These are phyloP conservation scores for Nylanderia fulva DNA, from an alignment of 1,140 invertebrate genomes.

Conservation along the genomic window DNA sequence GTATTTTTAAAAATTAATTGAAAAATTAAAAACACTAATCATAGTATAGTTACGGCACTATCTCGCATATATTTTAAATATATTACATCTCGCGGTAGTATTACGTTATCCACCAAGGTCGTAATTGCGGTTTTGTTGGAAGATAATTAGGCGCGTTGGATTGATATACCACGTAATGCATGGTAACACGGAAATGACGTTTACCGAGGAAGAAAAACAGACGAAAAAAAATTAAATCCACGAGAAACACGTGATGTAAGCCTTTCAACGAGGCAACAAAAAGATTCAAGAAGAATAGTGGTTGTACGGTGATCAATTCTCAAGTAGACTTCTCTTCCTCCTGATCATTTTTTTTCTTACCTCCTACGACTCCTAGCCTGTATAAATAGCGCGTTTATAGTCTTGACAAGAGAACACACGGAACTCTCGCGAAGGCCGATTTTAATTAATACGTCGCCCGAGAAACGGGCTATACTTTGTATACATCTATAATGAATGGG, in stretches of 20 bases:
- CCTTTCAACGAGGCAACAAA: constrained; percentile 26
- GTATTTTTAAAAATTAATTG: too few species aligned
- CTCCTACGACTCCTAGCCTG: constrained; percentile 56
- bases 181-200: constrained; percentile 64
- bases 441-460: constrained; percentile 37
- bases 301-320: constrained; percentile 24
- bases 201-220: constrained; percentile 23
- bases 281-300: constrained; percentile 51
- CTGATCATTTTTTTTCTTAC: constrained; percentile 64
- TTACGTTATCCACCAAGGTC: constrained; percentile 68
- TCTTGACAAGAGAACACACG: constrained; percentile 32
- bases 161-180: not conserved
- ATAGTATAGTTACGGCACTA: too few species aligned
- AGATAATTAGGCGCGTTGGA: constrained; percentile 74
- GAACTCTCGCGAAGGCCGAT: constrained; percentile 37
- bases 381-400: constrained; percentile 29
- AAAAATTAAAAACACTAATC: too few species aligned
- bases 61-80: constrained; percentile 13
- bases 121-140: constrained; percentile 72
- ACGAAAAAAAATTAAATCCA: constrained; percentile 48
- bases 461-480: not conserved
- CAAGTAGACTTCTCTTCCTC: constrained; percentile 57
- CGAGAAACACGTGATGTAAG: constrained; percentile 59
- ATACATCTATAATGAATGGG: constrained; percentile 42
- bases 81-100: constrained; percentile 8